These are phyloP conservation scores for Oreochromis spilurus DNA, from an alignment of 2,113 vertebrate genomes.

Conservation along the genomic window DNA sequence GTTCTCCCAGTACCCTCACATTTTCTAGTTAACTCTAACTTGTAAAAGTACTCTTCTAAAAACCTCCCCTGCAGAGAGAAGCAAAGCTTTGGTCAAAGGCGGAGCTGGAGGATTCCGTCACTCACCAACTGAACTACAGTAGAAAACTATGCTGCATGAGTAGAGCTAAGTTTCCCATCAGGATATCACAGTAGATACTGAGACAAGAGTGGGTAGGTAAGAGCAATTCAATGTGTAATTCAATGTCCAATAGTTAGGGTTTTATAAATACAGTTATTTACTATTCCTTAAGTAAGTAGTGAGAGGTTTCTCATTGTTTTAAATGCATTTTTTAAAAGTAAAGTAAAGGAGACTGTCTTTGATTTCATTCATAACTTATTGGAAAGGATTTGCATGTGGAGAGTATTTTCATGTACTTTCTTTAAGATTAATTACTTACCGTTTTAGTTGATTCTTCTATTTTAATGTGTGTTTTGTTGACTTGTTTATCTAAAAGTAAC, in stretches of 20 bases:
- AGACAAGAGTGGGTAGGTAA: slow-evolving; percentile 4
- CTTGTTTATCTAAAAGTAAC: background rate
- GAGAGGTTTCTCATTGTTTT: background rate
- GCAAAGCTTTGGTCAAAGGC: background rate
- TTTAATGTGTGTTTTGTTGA: background rate
- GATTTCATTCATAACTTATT: background rate
- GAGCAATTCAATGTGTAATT: background rate
- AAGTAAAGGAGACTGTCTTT: background rate
- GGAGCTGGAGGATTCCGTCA: background rate
- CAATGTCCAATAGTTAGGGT: background rate
- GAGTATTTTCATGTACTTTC: background rate
- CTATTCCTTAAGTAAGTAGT: background rate
- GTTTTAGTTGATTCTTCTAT: background rate
- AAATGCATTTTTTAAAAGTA: background rate
- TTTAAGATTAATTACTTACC: background rate
- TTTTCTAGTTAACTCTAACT: background rate
- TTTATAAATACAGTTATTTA: background rate
- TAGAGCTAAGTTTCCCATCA: background rate
- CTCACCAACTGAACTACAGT: background rate
- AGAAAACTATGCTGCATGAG: background rate
- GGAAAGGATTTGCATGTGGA: background rate
- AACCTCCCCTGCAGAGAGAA: background rate
- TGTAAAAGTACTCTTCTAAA: background rate
- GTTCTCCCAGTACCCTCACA: background rate
- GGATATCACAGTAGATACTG: background rate